phyloP scores from a whole-genome alignment of 1,140 invertebrate genomes.

The Dinoponera quadriceps region DNA sequence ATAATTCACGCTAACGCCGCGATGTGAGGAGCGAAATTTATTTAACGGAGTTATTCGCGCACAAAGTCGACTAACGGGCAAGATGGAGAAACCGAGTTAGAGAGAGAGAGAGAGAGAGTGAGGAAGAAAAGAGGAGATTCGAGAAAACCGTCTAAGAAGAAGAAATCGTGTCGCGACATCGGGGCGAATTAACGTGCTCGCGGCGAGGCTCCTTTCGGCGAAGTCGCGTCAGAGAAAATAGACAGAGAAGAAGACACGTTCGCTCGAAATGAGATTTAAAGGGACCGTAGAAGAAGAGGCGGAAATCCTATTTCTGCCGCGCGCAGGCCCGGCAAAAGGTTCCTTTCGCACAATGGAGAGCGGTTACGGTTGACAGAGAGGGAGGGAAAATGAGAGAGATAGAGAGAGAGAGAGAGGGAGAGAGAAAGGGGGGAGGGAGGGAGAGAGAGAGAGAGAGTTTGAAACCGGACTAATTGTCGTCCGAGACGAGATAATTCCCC shows the following conservation, averaged over 20 bases:
- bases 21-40: conserved; percentile 1
- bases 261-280: conserved; percentile 66
- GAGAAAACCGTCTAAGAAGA: conserved; percentile 3
- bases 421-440: too few species aligned
- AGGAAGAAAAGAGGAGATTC: background rate
- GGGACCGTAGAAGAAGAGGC: conserved; percentile 6
- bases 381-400: too few species aligned
- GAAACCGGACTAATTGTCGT: conserved; percentile 56
- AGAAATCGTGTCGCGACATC: conserved; percentile 19
- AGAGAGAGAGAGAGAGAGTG: conserved; percentile 14
- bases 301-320: conserved; percentile 42
- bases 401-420: too few species aligned
- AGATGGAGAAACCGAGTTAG: background rate
- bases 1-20: conserved; percentile 21
- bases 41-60: conserved; percentile 19
- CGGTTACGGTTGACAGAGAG: conserved; percentile 21
- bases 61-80: conserved; percentile 5
- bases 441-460: background rate
- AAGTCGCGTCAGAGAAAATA: conserved; percentile 46
- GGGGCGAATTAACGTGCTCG: conserved; percentile 13
- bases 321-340: conserved; percentile 56
- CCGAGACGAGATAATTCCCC: conserved; percentile 59
- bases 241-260: conserved; percentile 38
- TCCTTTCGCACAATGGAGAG: conserved; percentile 29
- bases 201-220: conserved; percentile 13